Conservation (phyloP, 2,888 invertebrate genomes). For the Liposcelis brunnea region DNA sequence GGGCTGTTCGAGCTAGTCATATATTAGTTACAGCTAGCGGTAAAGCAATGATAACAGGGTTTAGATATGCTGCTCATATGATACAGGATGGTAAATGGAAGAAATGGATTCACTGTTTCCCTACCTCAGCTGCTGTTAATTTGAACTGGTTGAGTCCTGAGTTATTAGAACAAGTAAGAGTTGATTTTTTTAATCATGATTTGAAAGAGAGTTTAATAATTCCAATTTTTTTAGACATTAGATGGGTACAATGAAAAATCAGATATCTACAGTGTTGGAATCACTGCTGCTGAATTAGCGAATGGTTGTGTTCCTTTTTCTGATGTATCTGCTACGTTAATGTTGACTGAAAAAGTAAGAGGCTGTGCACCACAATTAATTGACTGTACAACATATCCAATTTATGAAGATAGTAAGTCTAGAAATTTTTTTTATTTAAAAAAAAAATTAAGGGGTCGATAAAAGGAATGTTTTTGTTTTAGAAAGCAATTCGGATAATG, state of each 20-base stretch:
- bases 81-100: constrained; percentile 53
- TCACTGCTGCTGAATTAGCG: constrained; percentile 70
- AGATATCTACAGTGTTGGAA: constrained; percentile 57
- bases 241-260: constrained; percentile 77
- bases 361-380: constrained; percentile 59
- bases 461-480: constrained; percentile 18
- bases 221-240: too few relatives aligned
- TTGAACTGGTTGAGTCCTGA: constrained; percentile 89
- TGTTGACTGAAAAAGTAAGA: constrained; percentile 78
- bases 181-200: constrained; percentile 3
- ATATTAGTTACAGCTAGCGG: constrained; percentile 59
- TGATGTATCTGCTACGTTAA: constrained; percentile 69
- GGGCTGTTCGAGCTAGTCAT: constrained; percentile 69
- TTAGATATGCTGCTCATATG: constrained; percentile 60
- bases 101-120: constrained; percentile 54
- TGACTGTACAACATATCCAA: constrained; percentile 27
- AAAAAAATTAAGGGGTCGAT: not conserved
- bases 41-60: constrained; percentile 54
- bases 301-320: constrained; percentile 80
- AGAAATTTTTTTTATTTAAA: not conserved
- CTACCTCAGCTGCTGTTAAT: constrained; percentile 47
- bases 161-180: constrained; percentile 51
- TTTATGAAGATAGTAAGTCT: not conserved
- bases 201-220: constrained; percentile 17
- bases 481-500: constrained; percentile 31